Percentiles rank a stretch among this genome's conserved stretches.
phyloP scores from a whole-genome alignment of 2,113 vertebrate species.

The Protobothrops flavoviridis region DNA sequence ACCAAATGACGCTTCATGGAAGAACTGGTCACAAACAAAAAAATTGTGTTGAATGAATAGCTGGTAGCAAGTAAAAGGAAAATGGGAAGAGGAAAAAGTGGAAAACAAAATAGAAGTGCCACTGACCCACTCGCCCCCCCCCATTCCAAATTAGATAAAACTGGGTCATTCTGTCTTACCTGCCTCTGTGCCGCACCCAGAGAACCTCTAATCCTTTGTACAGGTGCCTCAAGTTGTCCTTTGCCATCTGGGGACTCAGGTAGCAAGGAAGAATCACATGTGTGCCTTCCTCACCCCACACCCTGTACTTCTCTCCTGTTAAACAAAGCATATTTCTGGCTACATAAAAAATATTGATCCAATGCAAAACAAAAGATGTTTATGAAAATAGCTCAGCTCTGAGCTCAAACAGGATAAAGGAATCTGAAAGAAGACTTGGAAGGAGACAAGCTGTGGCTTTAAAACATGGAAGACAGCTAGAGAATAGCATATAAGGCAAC shows the following conservation, averaged over 20 bases:
- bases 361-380: slow-evolving; percentile 17
- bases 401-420: neutral
- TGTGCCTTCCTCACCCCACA: slow-evolving; percentile 70
- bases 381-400: neutral
- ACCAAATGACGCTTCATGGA: slow-evolving; percentile 40
- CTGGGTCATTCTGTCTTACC: slow-evolving; percentile 20
- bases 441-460: neutral
- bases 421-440: neutral
- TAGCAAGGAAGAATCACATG: slow-evolving; percentile 63
- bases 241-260: neutral
- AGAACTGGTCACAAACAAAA: neutral
- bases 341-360: slow-evolving; percentile 5
- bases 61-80: fast-evolving
- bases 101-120: neutral
- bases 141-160: neutral
- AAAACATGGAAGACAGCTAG: neutral
- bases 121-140: neutral
- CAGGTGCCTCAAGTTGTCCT: slow-evolving; percentile 12
- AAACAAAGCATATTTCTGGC: slow-evolving; percentile 1
- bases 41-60: fast-evolving
- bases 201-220: slow-evolving; percentile 26
- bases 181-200: slow-evolving; percentile 48
- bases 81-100: neutral
- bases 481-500: neutral
- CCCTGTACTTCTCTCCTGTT: neutral